phyloP scores from a whole-genome alignment of 2,113 vertebrate genomes.

The Corythornis madagascariensis region DNA sequence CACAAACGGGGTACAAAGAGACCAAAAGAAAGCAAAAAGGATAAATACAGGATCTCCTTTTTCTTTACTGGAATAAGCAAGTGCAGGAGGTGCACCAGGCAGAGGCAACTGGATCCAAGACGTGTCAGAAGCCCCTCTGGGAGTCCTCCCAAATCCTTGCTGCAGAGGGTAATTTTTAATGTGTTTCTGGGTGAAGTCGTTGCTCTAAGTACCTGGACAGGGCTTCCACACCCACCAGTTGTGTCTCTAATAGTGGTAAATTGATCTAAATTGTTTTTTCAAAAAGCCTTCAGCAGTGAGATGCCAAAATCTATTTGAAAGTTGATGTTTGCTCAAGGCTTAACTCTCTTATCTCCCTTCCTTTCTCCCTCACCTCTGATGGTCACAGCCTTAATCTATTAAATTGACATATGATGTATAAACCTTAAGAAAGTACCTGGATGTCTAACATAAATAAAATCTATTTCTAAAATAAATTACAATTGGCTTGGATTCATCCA shows the following conservation, averaged over 20 bases:
- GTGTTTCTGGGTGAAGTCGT: not conserved
- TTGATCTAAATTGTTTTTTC: not conserved
- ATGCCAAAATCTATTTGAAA: not conserved
- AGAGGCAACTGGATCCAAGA: accelerated
- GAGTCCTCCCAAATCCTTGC: not conserved
- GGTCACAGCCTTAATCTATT: not conserved
- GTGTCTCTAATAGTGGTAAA: not conserved
- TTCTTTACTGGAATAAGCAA: not conserved
- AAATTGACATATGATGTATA: not conserved
- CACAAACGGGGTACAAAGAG: not conserved
- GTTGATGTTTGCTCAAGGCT: not conserved
- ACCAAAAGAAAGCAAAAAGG: not conserved
- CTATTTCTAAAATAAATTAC: conserved; percentile 7
- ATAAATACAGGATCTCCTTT: not conserved
- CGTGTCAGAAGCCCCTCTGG: not conserved
- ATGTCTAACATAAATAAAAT: not conserved
- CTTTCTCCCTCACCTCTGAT: not conserved
- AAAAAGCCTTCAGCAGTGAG: not conserved
- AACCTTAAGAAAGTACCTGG: not conserved
- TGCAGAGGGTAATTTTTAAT: not conserved
- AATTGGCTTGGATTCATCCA: not conserved
- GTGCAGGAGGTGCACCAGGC: not conserved
- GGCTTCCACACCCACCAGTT: not conserved
- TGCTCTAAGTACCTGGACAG: not conserved
- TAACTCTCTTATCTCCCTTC: not conserved